A percentile compares a stretch with the other conserved stretches of the same genome.
These are phyloP conservation scores for Lasioglossum baleicum DNA, from an alignment of 1,140 invertebrate genomes.

Conservation along the genomic window DNA sequence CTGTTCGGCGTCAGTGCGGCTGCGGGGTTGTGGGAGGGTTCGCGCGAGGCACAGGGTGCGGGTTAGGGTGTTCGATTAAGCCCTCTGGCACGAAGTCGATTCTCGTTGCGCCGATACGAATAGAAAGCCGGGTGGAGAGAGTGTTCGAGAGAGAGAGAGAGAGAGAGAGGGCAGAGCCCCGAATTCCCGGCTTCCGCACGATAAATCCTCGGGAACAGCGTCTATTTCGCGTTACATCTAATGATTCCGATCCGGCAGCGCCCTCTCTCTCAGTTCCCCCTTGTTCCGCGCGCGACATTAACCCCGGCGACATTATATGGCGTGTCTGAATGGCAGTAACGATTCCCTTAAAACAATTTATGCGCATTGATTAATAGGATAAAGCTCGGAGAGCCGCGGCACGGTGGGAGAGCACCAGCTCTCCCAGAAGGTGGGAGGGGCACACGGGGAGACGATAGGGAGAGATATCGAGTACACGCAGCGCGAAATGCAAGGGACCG, in stretches of 20 bases:
- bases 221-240: constrained; percentile 60
- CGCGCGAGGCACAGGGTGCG: not conserved
- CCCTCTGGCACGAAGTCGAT: constrained; percentile 22
- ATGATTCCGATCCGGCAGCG: constrained; percentile 55
- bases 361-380: constrained; percentile 68
- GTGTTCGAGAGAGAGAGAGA: no score
- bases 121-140: constrained; percentile 15
- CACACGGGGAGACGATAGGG: constrained; percentile 36
- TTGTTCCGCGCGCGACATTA: constrained; percentile 59
- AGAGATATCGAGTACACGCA: constrained; percentile 55
- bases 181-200: constrained; percentile 49
- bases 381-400: constrained; percentile 49
- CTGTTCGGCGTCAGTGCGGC: constrained; percentile 13
- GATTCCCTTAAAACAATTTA: constrained; percentile 68
- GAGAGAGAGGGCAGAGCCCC: constrained; percentile 5
- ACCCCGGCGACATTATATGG: constrained; percentile 52
- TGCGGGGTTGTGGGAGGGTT: not conserved
- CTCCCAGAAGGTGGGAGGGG: not conserved
- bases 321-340: constrained; percentile 60
- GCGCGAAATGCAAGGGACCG: constrained; percentile 63
- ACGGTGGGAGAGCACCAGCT: not conserved
- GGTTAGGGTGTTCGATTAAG: constrained; percentile 2
- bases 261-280: constrained; percentile 47
- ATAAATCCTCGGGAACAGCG: constrained; percentile 53
- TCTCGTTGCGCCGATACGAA: constrained; percentile 32